phyloP scores from a whole-genome alignment of 2,888 invertebrate species.

The Chloroclysta siterata region DNA sequence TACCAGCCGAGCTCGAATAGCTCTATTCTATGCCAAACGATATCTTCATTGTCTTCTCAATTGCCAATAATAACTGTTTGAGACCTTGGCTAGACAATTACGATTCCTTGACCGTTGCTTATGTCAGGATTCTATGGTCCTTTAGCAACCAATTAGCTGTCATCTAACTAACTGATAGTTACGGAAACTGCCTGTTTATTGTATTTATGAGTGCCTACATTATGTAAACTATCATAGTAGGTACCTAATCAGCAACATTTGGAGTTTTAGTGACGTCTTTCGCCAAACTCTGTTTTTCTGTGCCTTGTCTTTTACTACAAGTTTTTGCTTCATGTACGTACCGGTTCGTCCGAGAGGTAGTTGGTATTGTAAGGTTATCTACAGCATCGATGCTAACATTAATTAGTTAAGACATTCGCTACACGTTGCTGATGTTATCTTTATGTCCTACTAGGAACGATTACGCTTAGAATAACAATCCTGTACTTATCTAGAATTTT shows the following conservation, averaged over 20 bases:
- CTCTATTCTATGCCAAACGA: conserved; percentile 46
- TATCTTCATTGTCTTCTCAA: conserved; percentile 54
- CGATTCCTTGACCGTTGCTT: conserved; percentile 47
- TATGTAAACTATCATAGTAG: background rate
- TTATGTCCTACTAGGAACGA: conserved; percentile 38
- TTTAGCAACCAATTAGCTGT: background rate
- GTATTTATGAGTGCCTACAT: background rate
- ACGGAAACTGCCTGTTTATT: background rate
- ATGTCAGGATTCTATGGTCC: conserved; percentile 3
- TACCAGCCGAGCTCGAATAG: conserved; percentile 34
- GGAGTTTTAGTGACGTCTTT: background rate
- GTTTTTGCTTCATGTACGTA: background rate
- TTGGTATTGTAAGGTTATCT: conserved; percentile 40
- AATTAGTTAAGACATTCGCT: conserved; percentile 57
- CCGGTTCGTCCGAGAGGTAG: too few species aligned
- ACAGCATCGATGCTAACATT: conserved; percentile 50
- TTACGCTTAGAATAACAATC: conserved; percentile 34
- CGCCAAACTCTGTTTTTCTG: background rate
- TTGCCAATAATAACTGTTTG: conserved; percentile 56
- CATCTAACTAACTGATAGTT: background rate
- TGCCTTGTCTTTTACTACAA: background rate
- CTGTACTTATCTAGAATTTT: conserved; percentile 6
- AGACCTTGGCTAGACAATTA: conserved; percentile 49
- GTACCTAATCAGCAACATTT: too few species aligned
- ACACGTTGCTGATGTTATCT: conserved; percentile 50